These are phyloP conservation scores for Lithophane leautieri DNA, from an alignment of 2,888 invertebrate species.

Conservation along the genomic window DNA sequence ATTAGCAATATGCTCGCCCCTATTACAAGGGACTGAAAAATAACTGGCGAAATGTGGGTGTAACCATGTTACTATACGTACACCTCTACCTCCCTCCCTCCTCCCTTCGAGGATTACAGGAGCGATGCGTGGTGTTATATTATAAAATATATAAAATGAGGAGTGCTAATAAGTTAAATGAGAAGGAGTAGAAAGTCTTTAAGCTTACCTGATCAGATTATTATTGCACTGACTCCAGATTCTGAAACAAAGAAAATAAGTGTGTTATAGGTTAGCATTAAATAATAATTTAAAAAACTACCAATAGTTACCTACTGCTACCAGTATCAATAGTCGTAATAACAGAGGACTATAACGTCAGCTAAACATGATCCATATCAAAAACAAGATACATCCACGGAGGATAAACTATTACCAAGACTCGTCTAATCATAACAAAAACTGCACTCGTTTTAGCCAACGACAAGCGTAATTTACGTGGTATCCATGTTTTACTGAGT, in stretches of 20 bases:
- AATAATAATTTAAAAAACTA: no score
- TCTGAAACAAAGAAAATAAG: constrained; percentile 66
- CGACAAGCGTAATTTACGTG: constrained; percentile 48
- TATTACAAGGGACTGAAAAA: background rate
- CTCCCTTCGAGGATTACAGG: background rate
- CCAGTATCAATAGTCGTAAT: background rate
- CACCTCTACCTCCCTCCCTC: background rate
- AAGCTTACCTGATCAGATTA: constrained; percentile 65
- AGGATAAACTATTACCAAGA: constrained; percentile 49
- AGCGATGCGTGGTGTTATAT: background rate
- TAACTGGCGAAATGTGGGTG: background rate
- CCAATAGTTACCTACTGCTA: background rate
- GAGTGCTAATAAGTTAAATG: background rate
- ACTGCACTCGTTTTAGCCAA: constrained; percentile 42
- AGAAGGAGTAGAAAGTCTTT: background rate
- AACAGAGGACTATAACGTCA: background rate
- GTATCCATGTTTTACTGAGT: constrained; percentile 57
- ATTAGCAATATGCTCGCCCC: background rate
- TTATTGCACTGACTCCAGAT: constrained; percentile 57
- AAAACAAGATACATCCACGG: constrained; percentile 20
- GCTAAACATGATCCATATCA: constrained; percentile 8
- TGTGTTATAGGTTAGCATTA: background rate
- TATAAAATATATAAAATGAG: background rate
- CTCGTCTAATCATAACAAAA: constrained; percentile 42
- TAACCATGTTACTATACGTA: background rate